Base-by-base conservation (phyloP, 2,797 vertebrate genomes). In the Galago senegalensis region DNA sequence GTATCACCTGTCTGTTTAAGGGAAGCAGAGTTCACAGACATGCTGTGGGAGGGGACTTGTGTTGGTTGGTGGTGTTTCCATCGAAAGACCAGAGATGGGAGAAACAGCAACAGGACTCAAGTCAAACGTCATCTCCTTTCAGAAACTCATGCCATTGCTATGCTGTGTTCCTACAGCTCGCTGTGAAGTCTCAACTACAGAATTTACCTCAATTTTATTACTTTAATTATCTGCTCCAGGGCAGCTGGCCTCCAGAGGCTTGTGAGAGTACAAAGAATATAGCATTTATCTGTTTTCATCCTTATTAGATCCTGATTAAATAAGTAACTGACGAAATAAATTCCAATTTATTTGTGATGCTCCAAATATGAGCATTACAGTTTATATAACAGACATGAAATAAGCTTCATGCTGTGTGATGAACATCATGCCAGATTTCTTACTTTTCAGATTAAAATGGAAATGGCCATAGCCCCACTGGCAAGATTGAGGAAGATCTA, bases 141-240 rank as follows among this genome's bases (percentile, higher is more conserved):
- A 20, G 43, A 77, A 87, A 49, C 46, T 56, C 75, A 25, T 46
- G 14, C 21, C 72, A 43, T 58, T 10, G 0, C 21, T 69, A 0
- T 56, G 40, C 40, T 70, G 1, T 87, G 56, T 46, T 67, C 6
- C 63, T 27, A 13, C 6, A 90, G 46, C 31, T 80, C 29, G 13
- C 40, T 79, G 8, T 16, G 49, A 82, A 65, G 7, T 46, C 49
- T 76, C 53, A 69, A 4, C 43, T 23, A 53, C 4, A 86, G 23
- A 90, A 37, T 23, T 86, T 56, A 43, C 13, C n/a, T 93, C 58
- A 61, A n/a, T 61, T 90, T 87, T 82, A 69, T 79, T 60, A 49
- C n/a, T 31, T 40, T 67, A 20, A 37, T 7, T 25, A 9, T 29
- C 49, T n/a, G 0, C 40, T 86, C 31, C 25, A 40, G 18, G 49